These are phyloP conservation scores for Coremacera marginata DNA, from an alignment of 2,888 invertebrate genomes.

Conservation along the genomic window DNA sequence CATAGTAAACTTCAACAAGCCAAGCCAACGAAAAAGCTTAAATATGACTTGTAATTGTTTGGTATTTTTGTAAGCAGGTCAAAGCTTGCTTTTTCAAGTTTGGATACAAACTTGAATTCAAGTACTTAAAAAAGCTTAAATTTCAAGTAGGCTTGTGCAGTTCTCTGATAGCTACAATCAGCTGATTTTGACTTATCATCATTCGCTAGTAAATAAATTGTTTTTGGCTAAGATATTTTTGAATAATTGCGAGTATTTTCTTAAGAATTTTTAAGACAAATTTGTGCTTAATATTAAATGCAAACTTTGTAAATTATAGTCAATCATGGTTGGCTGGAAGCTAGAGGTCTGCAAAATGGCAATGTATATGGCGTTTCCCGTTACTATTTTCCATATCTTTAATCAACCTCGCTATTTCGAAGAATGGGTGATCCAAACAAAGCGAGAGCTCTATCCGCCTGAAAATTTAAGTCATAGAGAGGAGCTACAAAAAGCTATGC, in stretches of 20 bases:
- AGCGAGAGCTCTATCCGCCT: conserved; percentile 80
- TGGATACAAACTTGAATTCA: too few relatives aligned
- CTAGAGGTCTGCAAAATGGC: conserved; percentile 87
- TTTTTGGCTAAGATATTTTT: not conserved
- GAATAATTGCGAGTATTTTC: not conserved
- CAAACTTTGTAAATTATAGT: not conserved
- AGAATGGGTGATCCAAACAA: conserved; percentile 83
- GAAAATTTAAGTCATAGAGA: conserved; percentile 74
- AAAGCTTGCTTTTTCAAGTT: too few relatives aligned
- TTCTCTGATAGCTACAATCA: not conserved
- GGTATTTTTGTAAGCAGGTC: too few relatives aligned
- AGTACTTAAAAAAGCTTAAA: too few relatives aligned
- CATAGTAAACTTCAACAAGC: too few relatives aligned
- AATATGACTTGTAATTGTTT: too few relatives aligned
- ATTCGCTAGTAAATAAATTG: not conserved
- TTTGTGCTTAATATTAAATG: not conserved
- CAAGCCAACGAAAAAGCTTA: too few relatives aligned
- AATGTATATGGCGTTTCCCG: conserved; percentile 88
- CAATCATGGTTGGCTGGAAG: conserved; percentile 82
- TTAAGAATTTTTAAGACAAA: not conserved
- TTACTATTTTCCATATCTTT: conserved; percentile 84
- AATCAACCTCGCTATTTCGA: conserved; percentile 90
- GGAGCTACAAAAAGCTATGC: conserved; percentile 70
- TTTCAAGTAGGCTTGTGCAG: too few relatives aligned
- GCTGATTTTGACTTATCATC: conserved; percentile 11